A percentile compares a stretch with the other conserved stretches of the same genome.
Evolutionary conservation across 2,113 vertebrate species (phyloP).

Genomic region (Hyaena hyaena): DNA sequence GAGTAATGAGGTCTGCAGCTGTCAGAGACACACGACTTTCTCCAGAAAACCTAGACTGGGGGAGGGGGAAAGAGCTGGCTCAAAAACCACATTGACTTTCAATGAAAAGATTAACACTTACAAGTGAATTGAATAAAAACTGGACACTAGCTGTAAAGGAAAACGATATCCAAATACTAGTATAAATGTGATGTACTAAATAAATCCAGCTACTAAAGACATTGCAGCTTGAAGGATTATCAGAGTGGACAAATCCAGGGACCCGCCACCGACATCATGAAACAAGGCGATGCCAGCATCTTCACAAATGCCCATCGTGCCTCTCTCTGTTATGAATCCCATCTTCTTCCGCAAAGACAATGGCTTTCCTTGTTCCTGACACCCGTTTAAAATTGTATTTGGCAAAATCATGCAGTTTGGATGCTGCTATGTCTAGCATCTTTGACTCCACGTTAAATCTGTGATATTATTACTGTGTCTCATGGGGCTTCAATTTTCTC

Average conservation of each 20-base stretch:
- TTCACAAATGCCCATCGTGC: background rate
- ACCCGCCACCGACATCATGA: no score
- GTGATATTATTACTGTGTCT: background rate
- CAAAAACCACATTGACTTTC: background rate
- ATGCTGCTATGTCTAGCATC: background rate
- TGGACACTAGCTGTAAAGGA: background rate
- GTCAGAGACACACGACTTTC: background rate
- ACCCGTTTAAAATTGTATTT: background rate
- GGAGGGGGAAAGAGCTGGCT: background rate
- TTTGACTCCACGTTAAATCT: background rate
- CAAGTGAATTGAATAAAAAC: background rate
- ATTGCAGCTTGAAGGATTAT: background rate
- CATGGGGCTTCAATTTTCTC: background rate
- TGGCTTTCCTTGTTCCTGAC: background rate
- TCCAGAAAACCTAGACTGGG: background rate
- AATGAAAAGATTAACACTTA: background rate
- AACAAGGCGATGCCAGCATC: background rate
- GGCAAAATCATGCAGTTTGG: background rate
- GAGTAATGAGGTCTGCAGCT: background rate
- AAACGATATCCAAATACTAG: background rate
- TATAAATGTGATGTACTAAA: background rate
- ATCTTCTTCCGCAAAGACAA: background rate
- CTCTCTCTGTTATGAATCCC: background rate
- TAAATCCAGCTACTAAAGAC: background rate
- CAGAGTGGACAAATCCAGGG: background rate